These are phyloP conservation scores for Monomorium pharaonis DNA, from an alignment of 1,140 invertebrate genomes.

Conservation along the genomic window DNA sequence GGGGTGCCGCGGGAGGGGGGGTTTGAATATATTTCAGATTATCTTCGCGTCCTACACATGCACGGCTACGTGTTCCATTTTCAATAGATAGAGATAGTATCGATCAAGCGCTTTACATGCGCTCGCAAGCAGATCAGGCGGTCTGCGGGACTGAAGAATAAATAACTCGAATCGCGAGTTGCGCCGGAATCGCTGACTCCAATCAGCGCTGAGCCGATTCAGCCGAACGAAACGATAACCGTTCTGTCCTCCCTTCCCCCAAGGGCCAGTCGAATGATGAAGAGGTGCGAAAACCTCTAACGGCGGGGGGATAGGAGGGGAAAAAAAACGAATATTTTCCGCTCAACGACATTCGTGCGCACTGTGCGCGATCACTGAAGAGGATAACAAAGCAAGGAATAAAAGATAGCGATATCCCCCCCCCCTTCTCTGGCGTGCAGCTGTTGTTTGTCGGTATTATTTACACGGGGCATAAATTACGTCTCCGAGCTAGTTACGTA, in stretches of 20 bases:
- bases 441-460: constrained; percentile 20
- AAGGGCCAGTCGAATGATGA: not conserved
- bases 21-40: constrained; percentile 36
- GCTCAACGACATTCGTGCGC: not conserved
- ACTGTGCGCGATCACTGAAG: not conserved
- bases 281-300: not conserved
- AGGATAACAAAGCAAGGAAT: not conserved
- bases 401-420: too few relatives aligned
- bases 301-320: too few relatives aligned
- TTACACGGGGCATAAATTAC: constrained; percentile 17
- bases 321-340: not conserved
- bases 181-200: constrained; percentile 1
- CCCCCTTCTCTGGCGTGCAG: not conserved
- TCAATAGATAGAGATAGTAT: constrained; percentile 26
- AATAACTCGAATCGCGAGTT: constrained; percentile 11
- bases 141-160: constrained; percentile 10
- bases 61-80: not conserved
- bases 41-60: not conserved
- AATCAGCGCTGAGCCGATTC: not conserved
- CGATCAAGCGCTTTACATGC: constrained; percentile 19
- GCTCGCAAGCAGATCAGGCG: constrained; percentile 1
- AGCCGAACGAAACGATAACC: not conserved
- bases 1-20: too few relatives aligned
- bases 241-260: not conserved
- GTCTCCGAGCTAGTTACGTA: constrained; percentile 28